Evolutionary conservation across 2,888 invertebrate species (phyloP), one percentile per base, ranked within the genome.

Genomic region (Resseliella maxima): DNA sequence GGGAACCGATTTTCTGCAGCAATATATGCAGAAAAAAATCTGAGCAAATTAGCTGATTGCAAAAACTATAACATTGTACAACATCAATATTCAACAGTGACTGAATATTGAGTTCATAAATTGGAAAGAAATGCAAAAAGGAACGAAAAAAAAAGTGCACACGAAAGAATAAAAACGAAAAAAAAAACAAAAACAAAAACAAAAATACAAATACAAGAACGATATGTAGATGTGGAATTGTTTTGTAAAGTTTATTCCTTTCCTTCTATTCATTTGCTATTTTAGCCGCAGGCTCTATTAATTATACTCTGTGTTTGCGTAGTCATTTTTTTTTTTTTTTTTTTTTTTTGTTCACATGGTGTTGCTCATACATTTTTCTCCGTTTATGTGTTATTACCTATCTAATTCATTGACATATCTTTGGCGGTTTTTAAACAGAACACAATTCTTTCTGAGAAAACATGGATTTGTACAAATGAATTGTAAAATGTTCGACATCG

Each of bases 31-130:
- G 24, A 59, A 15, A 31, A 72, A 35, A 72, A 72, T 72, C 31
- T 72, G 31, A 72, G 72, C 72, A 72, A 72, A 72, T 72, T 35
- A 72, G 31, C 72, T 31, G 72, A 72, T 72, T 72, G 15, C n/a
- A 72, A 72, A 72, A 72, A 72, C 21, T 72, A 15, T 72, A 72
- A 35, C 72, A 24, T 59, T 59, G 59, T 59, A 10, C 59, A 59
- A 24, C 59, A 59, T 59, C 59, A 59, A 59, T 59, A 59, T 72
- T 27, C 72, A 72, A 31, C 72, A 72, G 72, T 15, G 46, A 27
- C 31, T 31, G 31, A 72, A 72, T 2, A 72, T 72, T 72, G 72
- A 18, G 12, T 72, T 31, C 31, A 72, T 8, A 72, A 18, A 35
- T 72, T 31, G 18, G 35, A 72, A 72, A 2, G 46, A 18, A 18